These are phyloP conservation scores for Saccostrea glomerata DNA, from an alignment of 1,140 invertebrate genomes.

Conservation along the genomic window DNA sequence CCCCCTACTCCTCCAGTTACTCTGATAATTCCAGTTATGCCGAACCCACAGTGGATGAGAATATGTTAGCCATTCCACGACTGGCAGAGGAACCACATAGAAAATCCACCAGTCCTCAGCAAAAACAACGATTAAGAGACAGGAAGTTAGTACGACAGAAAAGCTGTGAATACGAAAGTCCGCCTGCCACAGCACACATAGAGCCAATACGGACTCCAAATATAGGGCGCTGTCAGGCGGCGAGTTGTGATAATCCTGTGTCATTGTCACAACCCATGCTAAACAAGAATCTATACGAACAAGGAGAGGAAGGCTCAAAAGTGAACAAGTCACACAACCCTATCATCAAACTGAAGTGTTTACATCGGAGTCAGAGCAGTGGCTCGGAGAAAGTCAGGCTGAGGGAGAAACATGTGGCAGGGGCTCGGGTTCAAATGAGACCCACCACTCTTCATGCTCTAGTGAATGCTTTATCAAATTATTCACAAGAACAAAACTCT, in stretches of 20 bases:
- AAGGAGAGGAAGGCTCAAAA: conserved; percentile 15
- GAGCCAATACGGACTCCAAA: not conserved
- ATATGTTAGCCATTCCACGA: conserved; percentile 59
- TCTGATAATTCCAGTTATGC: conserved; percentile 54
- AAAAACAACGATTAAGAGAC: conserved; percentile 65
- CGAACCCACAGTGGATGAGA: conserved; percentile 50
- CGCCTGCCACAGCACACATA: conserved; percentile 56
- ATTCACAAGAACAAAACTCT: conserved; percentile 8
- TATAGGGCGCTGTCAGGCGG: not conserved
- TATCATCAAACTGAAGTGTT: conserved; percentile 46
- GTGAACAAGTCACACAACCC: conserved; percentile 51
- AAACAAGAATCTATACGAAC: conserved; percentile 37
- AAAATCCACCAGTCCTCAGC: conserved; percentile 59
- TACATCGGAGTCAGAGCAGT: conserved; percentile 53
- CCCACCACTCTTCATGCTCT: not conserved
- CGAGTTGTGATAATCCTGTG: conserved; percentile 40
- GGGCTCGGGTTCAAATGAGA: conserved; percentile 38
- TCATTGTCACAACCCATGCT: conserved; percentile 38
- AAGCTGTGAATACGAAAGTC: conserved; percentile 58
- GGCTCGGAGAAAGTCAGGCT: conserved; percentile 50
- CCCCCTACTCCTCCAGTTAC: conserved; percentile 55
- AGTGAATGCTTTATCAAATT: not conserved
- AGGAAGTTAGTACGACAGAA: conserved; percentile 60
- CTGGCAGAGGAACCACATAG: conserved; percentile 51
- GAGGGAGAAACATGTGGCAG: conserved; percentile 60